Conservation (phyloP, 2,113 vertebrate genomes). For the Ctenodactylus gundi region DNA sequence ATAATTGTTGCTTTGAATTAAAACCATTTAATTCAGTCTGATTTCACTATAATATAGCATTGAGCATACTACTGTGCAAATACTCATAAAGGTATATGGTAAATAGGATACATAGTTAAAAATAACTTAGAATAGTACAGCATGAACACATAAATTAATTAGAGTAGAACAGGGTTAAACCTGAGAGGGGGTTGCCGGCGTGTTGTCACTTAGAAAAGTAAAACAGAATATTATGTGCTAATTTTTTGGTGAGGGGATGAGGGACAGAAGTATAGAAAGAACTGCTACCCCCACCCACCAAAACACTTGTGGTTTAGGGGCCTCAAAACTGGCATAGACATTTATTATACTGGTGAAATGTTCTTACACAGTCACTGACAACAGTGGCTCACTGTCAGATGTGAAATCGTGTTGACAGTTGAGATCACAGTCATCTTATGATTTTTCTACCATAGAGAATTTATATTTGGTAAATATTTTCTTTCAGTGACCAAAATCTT, state of each 20-base stretch:
- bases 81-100: not conserved
- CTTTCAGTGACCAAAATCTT: constrained; percentile 5
- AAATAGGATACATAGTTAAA: not conserved
- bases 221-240: not conserved
- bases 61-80: not conserved
- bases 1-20: not conserved
- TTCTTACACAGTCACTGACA: not conserved
- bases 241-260: not conserved
- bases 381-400: not conserved
- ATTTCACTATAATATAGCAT: not conserved
- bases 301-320: not conserved
- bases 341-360: not conserved
- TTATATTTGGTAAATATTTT: constrained; percentile 30
- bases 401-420: not conserved
- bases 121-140: not conserved
- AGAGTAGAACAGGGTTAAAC: not conserved
- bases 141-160: not conserved
- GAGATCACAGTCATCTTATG: not conserved
- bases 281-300: not conserved
- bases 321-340: not conserved
- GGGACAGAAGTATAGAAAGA: not conserved
- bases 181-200: not conserved
- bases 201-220: not conserved
- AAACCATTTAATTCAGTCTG: not conserved
- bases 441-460: not conserved